These are phyloP conservation scores for Cryptoprocta ferox DNA, from an alignment of 2,797 vertebrate species.

Conservation along the genomic window DNA sequence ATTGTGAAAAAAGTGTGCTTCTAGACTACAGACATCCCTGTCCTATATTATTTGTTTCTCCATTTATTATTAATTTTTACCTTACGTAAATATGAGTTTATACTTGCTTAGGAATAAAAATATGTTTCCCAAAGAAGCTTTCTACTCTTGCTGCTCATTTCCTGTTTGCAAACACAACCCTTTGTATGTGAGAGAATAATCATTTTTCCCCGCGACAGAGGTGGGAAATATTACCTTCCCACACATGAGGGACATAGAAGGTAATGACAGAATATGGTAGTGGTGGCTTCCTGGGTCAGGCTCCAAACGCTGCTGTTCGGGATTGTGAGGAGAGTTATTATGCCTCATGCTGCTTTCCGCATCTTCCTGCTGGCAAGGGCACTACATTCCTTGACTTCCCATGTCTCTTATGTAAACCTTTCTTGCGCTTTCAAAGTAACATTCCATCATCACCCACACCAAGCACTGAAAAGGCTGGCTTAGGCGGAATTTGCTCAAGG, in stretches of 20 bases:
- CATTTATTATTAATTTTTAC: slow-evolving; percentile 33
- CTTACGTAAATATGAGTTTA: background rate
- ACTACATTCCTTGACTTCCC: background rate
- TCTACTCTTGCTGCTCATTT: background rate
- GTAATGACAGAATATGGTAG: background rate
- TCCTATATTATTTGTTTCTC: background rate
- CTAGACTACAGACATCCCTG: background rate
- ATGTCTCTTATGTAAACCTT: background rate
- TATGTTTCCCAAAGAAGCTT: background rate
- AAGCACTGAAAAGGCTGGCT: background rate
- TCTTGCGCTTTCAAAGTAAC: background rate
- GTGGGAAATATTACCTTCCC: background rate
- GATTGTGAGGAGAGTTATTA: background rate
- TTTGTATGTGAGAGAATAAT: background rate
- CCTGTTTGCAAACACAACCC: background rate
- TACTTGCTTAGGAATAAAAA: slow-evolving; percentile 10
- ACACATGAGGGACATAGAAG: background rate
- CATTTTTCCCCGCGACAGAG: background rate
- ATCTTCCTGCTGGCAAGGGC: background rate
- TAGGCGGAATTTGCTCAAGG: background rate
- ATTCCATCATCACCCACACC: background rate
- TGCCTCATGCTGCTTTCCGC: background rate
- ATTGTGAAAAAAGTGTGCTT: background rate
- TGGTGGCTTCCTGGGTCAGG: background rate
- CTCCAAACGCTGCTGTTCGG: background rate